Conservation (phyloP, 2,113 vertebrate genomes). For the Neomonachus schauinslandi region DNA sequence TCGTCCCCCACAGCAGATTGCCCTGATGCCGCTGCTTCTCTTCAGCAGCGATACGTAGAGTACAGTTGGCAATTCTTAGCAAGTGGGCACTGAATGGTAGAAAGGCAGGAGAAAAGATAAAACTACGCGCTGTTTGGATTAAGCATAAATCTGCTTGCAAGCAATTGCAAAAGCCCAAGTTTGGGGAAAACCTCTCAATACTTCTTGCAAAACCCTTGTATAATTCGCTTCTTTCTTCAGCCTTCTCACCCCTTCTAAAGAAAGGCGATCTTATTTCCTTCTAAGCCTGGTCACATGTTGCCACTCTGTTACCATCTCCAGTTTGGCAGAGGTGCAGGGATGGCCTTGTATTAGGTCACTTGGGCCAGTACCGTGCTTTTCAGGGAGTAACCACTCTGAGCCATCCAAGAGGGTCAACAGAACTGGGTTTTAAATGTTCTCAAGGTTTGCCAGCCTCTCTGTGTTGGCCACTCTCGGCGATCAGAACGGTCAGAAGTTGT, state of each 20-base stretch:
- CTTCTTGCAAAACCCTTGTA: conserved; percentile 47
- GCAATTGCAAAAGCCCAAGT: conserved; percentile 63
- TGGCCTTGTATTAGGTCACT: not conserved
- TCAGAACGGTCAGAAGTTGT: not conserved
- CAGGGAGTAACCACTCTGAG: not conserved
- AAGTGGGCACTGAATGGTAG: not conserved
- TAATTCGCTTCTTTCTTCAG: conserved; percentile 53
- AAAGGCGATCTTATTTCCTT: conserved; percentile 61
- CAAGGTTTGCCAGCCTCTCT: not conserved
- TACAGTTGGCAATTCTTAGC: conserved; percentile 51
- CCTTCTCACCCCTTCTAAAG: conserved; percentile 30
- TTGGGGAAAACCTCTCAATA: not conserved
- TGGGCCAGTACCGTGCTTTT: not conserved
- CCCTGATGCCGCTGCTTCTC: not conserved
- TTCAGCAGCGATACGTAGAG: not conserved
- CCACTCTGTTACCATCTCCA: not conserved
- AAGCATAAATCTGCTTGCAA: conserved; percentile 55
- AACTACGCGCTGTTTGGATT: conserved; percentile 69
- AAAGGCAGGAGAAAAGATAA: conserved; percentile 52
- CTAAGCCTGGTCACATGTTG: not conserved
- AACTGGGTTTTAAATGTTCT: not conserved
- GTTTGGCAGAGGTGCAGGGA: not conserved
- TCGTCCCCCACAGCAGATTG: not conserved
- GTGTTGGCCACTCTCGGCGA: not conserved
- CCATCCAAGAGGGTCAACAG: not conserved